A percentile compares a stretch with the other conserved stretches of the same genome.
phyloP scores from a whole-genome alignment of 2,888 invertebrate genomes.

The Caenorhabditis becei region DNA sequence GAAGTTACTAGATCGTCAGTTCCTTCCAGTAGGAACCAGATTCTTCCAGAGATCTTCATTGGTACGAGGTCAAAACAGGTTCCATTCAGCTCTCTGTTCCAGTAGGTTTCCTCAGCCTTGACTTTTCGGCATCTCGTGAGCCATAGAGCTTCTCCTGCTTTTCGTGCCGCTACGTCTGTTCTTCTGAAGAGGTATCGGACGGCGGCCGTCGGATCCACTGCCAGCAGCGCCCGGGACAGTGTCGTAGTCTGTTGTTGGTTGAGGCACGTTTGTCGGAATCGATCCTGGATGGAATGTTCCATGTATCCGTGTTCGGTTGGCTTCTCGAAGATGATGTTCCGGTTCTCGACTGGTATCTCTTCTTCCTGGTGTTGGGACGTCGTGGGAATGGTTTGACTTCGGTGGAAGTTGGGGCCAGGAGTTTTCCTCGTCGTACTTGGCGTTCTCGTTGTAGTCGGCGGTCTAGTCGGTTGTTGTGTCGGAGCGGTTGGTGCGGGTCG shows the following conservation, averaged over 20 bases:
- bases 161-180: background rate
- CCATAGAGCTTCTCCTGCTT: background rate
- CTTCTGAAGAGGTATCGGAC: background rate
- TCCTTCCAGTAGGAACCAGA: slow-evolving; percentile 7
- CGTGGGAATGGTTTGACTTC: no score
- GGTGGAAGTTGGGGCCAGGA: no score
- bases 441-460: no score
- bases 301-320: background rate
- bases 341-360: no score
- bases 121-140: background rate
- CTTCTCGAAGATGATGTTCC: no score
- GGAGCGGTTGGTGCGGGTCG: no score
- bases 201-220: slow-evolving; percentile 9
- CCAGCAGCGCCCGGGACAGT: background rate
- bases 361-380: no score
- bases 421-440: no score
- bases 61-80: background rate
- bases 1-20: background rate
- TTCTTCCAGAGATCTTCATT: background rate
- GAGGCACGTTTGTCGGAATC: background rate
- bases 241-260: background rate
- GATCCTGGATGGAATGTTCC: background rate
- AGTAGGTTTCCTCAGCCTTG: background rate
- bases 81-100: slow-evolving; percentile 11
- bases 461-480: no score